A percentile compares a stretch with the other conserved stretches of the same genome.
Evolutionary conservation across 1,140 invertebrate species (phyloP).

Genomic region (Orius laevigatus): DNA sequence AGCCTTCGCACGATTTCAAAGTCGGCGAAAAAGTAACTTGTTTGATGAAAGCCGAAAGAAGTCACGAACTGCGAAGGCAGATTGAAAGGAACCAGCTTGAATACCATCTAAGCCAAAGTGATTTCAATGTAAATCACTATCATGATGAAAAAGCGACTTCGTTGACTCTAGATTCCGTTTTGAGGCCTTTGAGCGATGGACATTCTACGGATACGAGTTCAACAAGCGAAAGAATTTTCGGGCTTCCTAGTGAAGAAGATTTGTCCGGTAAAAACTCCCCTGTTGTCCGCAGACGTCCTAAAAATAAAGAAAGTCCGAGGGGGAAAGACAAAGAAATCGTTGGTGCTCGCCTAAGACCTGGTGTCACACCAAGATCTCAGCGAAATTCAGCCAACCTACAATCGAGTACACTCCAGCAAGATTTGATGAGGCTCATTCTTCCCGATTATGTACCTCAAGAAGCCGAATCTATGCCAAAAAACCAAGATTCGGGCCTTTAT

Average conservation of each 20-base stretch:
- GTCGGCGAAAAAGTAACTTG: constrained; percentile 36
- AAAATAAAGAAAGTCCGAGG: constrained; percentile 25
- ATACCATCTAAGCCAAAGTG: constrained; percentile 2
- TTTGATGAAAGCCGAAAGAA: constrained; percentile 24
- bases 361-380: constrained; percentile 27
- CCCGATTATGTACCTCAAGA: constrained; percentile 47
- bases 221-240: constrained; percentile 26
- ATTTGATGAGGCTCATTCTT: constrained; percentile 75
- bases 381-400: constrained; percentile 45
- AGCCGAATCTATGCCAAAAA: background rate
- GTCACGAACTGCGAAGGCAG: constrained; percentile 19
- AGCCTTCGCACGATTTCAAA: constrained; percentile 31
- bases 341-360: constrained; percentile 28
- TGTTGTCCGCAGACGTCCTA: constrained; percentile 26
- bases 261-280: constrained; percentile 38
- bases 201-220: constrained; percentile 35
- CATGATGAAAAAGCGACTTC: constrained; percentile 4
- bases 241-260: constrained; percentile 33
- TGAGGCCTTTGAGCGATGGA: constrained; percentile 27
- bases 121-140: constrained; percentile 1
- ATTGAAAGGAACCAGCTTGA: constrained; percentile 18
- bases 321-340: constrained; percentile 19
- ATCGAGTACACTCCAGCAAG: constrained; percentile 62
- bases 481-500: background rate
- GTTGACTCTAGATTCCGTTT: constrained; percentile 1